Base-by-base conservation (phyloP, 2,888 invertebrate species). In the Corbicula japonica region DNA sequence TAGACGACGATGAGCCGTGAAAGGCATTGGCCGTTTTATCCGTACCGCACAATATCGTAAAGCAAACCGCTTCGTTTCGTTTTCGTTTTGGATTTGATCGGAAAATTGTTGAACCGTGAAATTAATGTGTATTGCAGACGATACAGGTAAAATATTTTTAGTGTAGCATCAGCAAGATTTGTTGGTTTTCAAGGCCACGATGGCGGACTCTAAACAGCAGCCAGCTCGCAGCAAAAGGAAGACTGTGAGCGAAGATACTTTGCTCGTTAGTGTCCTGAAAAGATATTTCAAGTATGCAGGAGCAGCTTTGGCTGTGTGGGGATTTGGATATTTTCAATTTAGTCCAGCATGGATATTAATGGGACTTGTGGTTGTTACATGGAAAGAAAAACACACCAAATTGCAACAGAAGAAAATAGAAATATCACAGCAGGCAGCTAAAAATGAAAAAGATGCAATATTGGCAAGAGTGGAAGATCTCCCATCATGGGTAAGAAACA, bases 331-430 rank as follows among this genome's bases (percentile, higher is more conserved):
- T 83, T 88, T 89, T 69, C 86, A 88, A 28, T 92, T 97, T 95
- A 97, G 97, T 87, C 95, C 97, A 52, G 97, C 97, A 58, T 98
- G 98, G 98, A 95, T 98, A 28, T 95, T 98, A 80, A 94, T 95
- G 0, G 98, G 97, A 0, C 95, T 98, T 32, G 95, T 97, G 30
- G 94, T 97, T 66, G 96, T 97, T 4, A 96, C 97, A 69, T 95
- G 97, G 89, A 92, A 92, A 75, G 89, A 91, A 54, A 89, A 91
- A 72, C 89, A 90, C 61, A 85, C 83, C 6, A 89, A 88, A 86
- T 95, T 97, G 62, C 96, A 97, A 89, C 96, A 97, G 92, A 96
- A 96, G 95, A 96, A 96, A 81, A 96, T 96, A 90, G 96, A 96
- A 75, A 96, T 95, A 85, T 96, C 91, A 5, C 89, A 89, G 68